Evolutionary conservation across 2,113 vertebrate genomes (phyloP).

Genomic region (Carassius auratus): DNA sequence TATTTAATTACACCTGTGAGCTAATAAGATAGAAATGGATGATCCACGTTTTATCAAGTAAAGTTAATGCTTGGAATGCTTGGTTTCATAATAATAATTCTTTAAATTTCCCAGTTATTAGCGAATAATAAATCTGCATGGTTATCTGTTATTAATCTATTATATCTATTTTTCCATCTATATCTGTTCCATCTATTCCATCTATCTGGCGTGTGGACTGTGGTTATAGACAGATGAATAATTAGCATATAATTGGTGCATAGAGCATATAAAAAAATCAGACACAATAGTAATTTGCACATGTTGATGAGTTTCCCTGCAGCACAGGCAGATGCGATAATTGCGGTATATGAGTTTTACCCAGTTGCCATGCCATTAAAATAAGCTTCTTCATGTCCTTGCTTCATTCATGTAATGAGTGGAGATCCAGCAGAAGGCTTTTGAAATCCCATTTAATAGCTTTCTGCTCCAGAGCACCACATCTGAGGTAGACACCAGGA

Average conservation of each 20-base stretch:
- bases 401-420: conserved; percentile 1
- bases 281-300: neutral
- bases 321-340: conserved; percentile 3
- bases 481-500: neutral
- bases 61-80: neutral
- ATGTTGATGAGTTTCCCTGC: conserved; percentile 5
- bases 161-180: neutral
- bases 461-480: conserved; percentile 13
- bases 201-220: neutral
- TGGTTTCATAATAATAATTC: neutral
- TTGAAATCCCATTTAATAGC: conserved; percentile 11
- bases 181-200: neutral
- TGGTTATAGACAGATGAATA: neutral
- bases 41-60: neutral
- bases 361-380: neutral
- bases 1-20: neutral
- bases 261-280: neutral
- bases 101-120: neutral
- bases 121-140: neutral
- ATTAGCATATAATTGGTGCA: neutral
- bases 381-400: neutral
- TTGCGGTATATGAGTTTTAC: conserved; percentile 1
- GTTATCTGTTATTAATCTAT: neutral
- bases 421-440: conserved; percentile 35
- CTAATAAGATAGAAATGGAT: neutral